Conservation (phyloP, 2,888 invertebrate species). For the Lithophane semibrunnea region DNA sequence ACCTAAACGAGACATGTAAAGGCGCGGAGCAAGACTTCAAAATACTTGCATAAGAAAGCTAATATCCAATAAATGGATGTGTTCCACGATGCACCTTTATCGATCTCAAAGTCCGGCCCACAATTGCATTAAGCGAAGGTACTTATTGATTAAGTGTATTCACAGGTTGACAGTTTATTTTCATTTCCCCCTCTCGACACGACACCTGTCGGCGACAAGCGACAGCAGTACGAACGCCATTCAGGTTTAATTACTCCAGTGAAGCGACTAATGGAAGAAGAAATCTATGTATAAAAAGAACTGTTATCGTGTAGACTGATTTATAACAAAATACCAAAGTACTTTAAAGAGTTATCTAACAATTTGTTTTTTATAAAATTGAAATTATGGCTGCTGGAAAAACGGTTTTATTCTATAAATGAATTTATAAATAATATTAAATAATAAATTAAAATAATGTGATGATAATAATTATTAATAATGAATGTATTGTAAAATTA, state of each 20-base stretch:
- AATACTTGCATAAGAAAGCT: background rate
- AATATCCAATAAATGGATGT: no score
- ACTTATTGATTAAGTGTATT: slow-evolving; percentile 71
- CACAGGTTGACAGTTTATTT: slow-evolving; percentile 72
- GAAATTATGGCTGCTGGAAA: no score
- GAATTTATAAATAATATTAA: no score
- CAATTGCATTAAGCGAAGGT: slow-evolving; percentile 48
- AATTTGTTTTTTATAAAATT: no score
- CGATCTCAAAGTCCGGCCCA: slow-evolving; percentile 59
- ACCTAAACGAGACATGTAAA: background rate
- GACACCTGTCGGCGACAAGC: slow-evolving; percentile 61
- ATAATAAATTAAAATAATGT: no score
- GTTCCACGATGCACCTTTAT: background rate
- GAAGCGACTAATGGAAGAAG: background rate
- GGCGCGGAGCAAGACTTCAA: background rate
- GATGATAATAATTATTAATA: no score
- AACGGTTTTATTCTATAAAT: no score
- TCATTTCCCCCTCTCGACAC: slow-evolving; percentile 58
- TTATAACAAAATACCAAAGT: no score
- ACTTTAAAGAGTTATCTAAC: no score
- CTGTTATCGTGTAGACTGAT: no score
- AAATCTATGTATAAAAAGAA: no score
- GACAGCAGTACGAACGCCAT: slow-evolving; percentile 33
- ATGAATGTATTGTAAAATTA: no score
- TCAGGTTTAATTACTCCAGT: slow-evolving; percentile 46